These are phyloP conservation scores for Thaumatotibia leucotreta DNA, from an alignment of 1,140 invertebrate genomes.

Conservation along the genomic window DNA sequence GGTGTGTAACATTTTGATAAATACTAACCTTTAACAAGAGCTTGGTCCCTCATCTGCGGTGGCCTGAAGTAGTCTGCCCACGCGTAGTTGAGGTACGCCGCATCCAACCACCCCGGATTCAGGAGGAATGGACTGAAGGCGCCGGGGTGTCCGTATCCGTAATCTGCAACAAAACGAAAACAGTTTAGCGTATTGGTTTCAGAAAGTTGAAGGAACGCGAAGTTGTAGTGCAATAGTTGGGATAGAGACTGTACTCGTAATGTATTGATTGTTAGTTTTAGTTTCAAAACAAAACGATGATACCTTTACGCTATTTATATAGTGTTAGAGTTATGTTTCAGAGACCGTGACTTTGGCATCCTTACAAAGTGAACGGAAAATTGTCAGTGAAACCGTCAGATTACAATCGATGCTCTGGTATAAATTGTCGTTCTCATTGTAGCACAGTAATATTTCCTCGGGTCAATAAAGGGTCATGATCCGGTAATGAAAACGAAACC, in stretches of 20 bases:
- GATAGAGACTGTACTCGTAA: background rate
- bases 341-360: too few species aligned
- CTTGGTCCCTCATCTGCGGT: constrained; percentile 69
- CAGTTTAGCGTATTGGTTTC: constrained; percentile 12
- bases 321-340: too few species aligned
- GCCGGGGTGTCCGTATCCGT: constrained; percentile 81
- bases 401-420: too few species aligned
- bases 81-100: constrained; percentile 84
- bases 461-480: background rate
- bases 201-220: background rate
- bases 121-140: constrained; percentile 84
- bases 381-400: too few species aligned
- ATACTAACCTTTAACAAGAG: constrained; percentile 79
- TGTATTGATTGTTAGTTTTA: too few species aligned
- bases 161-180: constrained; percentile 79
- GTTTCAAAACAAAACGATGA: too few species aligned
- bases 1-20: too few species aligned
- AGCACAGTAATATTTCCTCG: background rate
- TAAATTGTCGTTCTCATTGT: background rate
- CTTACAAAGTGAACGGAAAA: too few species aligned
- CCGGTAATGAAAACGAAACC: background rate
- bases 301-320: too few species aligned
- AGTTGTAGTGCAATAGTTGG: background rate
- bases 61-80: constrained; percentile 83
- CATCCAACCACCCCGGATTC: constrained; percentile 86